Percentiles rank a stretch among this genome's conserved stretches.
Conservation (phyloP, 2,113 vertebrate genomes). For the Danionella cerebrum region DNA sequence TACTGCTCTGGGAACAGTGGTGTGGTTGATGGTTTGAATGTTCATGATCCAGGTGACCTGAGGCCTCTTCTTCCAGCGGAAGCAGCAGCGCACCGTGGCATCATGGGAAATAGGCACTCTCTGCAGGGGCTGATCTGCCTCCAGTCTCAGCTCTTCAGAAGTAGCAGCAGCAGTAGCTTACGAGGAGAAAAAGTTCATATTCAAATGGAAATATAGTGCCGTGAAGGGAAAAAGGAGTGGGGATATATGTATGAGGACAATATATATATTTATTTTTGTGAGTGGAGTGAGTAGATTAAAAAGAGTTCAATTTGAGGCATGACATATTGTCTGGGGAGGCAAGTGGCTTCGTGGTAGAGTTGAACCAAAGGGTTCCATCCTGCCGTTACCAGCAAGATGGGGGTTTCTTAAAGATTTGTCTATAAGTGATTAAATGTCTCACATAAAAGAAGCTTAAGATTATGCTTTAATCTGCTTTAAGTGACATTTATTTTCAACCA, state of each 20-base stretch:
- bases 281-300: too few relatives aligned
- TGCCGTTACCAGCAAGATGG: too few relatives aligned
- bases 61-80: fast-evolving
- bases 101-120: fast-evolving
- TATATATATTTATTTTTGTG: too few relatives aligned
- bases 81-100: conserved; percentile 50
- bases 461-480: not conserved
- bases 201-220: too few relatives aligned
- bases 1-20: fast-evolving
- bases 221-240: too few relatives aligned
- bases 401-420: not conserved
- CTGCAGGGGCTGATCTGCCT: conserved; percentile 32
- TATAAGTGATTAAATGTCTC: not conserved
- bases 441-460: not conserved
- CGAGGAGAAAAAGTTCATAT: too few relatives aligned
- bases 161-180: conserved; percentile 28
- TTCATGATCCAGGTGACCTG: fast-evolving
- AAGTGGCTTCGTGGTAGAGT: too few relatives aligned
- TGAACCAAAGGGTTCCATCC: too few relatives aligned
- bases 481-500: not conserved
- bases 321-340: too few relatives aligned
- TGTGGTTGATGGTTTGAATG: fast-evolving
- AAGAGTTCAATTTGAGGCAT: too few relatives aligned
- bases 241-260: too few relatives aligned
- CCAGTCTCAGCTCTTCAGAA: not conserved